Conservation (phyloP, 2,888 invertebrate genomes). For the Baronia brevicornis region DNA sequence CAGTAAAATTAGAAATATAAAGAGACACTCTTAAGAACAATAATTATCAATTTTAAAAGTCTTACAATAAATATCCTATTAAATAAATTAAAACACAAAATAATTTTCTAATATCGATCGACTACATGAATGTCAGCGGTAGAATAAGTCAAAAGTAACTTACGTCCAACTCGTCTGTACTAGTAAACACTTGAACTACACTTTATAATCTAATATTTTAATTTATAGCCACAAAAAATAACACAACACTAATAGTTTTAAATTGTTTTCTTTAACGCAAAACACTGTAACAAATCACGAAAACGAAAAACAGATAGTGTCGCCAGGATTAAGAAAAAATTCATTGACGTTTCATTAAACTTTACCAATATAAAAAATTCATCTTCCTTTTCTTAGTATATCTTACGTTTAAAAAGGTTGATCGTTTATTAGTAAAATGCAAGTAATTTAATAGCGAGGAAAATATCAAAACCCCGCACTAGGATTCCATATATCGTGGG, state of each 20-base stretch:
- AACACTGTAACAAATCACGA: constrained; percentile 34
- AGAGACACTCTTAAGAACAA: too few relatives aligned
- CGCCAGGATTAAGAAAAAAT: constrained; percentile 6
- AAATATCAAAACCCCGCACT: too few relatives aligned
- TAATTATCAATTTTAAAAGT: too few relatives aligned
- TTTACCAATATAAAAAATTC: too few relatives aligned
- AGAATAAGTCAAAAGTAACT: constrained; percentile 24
- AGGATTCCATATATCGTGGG: too few relatives aligned
- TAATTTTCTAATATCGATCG: constrained; percentile 64
- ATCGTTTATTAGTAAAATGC: too few relatives aligned
- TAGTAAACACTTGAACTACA: constrained; percentile 12
- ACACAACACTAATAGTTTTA: constrained; percentile 20
- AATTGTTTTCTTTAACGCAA: constrained; percentile 31
- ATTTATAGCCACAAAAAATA: constrained; percentile 15
- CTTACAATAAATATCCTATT: too few relatives aligned
- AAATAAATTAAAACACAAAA: too few relatives aligned
- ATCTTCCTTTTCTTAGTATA: too few relatives aligned
- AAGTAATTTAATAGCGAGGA: too few relatives aligned
- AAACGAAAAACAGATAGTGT: constrained; percentile 16
- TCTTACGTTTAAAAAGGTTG: too few relatives aligned
- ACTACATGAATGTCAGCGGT: constrained; percentile 34
- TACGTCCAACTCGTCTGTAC: constrained; percentile 19
- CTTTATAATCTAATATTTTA: constrained; percentile 5
- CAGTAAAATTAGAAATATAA: too few relatives aligned
- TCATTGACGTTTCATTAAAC: background rate